phyloP scores from a whole-genome alignment of 2,797 vertebrate genomes.

The Hippopotamyrus pictus region DNA sequence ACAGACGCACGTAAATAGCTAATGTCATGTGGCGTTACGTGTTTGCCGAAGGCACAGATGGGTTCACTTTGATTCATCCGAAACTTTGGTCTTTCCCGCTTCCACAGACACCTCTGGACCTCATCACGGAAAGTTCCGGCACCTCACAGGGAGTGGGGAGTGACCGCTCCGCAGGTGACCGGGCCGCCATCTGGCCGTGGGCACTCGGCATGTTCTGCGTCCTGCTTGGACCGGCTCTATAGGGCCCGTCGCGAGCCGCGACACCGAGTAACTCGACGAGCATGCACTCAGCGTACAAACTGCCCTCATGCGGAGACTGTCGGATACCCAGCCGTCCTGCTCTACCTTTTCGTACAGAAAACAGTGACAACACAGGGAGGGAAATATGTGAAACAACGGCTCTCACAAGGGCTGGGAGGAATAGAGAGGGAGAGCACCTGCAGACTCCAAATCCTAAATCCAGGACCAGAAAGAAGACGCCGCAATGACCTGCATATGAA shows the following conservation, averaged over 20 bases:
- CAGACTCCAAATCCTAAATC: not conserved
- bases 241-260: conserved; percentile 9
- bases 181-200: not conserved
- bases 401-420: conserved; percentile 37
- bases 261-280: not conserved
- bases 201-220: conserved; percentile 19
- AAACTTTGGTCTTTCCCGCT: not conserved
- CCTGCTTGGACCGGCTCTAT: conserved; percentile 35
- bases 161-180: conserved; percentile 35
- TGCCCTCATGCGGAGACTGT: not conserved
- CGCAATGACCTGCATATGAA: not conserved
- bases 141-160: conserved; percentile 49
- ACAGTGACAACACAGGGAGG: conserved; percentile 22
- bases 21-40: not conserved
- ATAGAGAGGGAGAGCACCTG: not conserved
- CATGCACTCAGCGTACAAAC: not conserved
- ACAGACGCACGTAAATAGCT: not conserved
- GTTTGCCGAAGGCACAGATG: not conserved
- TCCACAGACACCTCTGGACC: conserved; percentile 31
- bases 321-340: not conserved
- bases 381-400: conserved; percentile 22
- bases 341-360: not conserved
- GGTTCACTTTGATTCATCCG: not conserved
- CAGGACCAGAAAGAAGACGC: not conserved
- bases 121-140: conserved; percentile 38